A percentile compares a stretch with the other conserved stretches of the same genome.
Evolutionary conservation across 2,888 invertebrate genomes (phyloP).

Genomic region (Cheiracanthium punctorium): DNA sequence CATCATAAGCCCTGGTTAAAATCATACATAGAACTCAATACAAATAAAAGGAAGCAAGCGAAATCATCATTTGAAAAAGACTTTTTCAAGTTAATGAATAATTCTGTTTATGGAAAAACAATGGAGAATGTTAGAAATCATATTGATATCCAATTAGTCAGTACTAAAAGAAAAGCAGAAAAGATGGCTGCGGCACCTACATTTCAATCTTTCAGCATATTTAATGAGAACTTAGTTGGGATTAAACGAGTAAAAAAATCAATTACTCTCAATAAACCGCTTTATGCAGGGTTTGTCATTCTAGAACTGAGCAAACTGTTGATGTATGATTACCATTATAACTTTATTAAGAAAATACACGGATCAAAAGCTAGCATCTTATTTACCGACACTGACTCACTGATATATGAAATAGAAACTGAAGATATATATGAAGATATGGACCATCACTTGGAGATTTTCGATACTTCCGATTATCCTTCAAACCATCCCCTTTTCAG

Average conservation of each 20-base stretch:
- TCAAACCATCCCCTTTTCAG: constrained; percentile 51
- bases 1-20: too few relatives aligned
- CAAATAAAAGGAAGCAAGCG: too few relatives aligned
- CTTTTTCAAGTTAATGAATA: constrained; percentile 75
- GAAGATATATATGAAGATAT: too few relatives aligned
- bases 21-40: too few relatives aligned
- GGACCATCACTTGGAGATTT: too few relatives aligned
- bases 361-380: constrained; percentile 70
- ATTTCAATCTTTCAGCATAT: background rate
- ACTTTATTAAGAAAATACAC: constrained; percentile 71
- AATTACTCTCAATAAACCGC: constrained; percentile 71
- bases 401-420: constrained; percentile 71
- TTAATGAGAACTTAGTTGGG: constrained; percentile 16
- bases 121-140: too few relatives aligned
- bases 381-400: constrained; percentile 74
- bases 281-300: constrained; percentile 73
- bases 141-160: too few relatives aligned
- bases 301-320: too few relatives aligned
- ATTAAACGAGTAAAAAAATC: constrained; percentile 31
- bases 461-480: constrained; percentile 74
- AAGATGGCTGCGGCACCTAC: too few relatives aligned
- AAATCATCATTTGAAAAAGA: constrained; percentile 74
- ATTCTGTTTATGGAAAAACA: too few relatives aligned
- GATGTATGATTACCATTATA: constrained; percentile 73
- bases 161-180: too few relatives aligned